Base-by-base conservation (phyloP, 2,113 vertebrate genomes). In the Nicator chloris region DNA sequence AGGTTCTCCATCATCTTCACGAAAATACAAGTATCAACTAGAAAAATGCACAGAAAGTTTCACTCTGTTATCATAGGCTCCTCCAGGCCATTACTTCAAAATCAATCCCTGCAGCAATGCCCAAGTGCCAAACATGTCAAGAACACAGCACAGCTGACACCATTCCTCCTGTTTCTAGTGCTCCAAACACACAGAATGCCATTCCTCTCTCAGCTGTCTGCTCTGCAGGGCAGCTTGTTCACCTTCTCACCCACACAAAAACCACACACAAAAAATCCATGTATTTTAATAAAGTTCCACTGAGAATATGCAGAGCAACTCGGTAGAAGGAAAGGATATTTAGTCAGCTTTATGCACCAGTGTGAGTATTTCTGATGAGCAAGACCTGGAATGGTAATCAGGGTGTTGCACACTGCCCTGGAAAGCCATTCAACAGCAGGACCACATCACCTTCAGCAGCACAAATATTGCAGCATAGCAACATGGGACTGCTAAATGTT, bases 1-100 rank as follows among this genome's bases (percentile, higher is more conserved):
- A 71, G 60, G 63, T 61, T 83, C 70, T 97, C 84, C 70, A 95
- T 94, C 94, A 96, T 73, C 79, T 77, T 92, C 81, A 86, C 2
- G 1, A 3, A 68, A 81, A 94, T 13, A 7, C 39, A 90, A 72
- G 68, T 61, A 86, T 68, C 69, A 90, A 89, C 45, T 31, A 78
- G 56, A 88, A 87, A 93, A 84, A 70, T 15, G 86, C 33, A 76
- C 30, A 54, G 70, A 60, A 87, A 93, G 75, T 79, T 87, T 83
- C 54, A 42, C 24, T 81, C 65, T 73, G 50, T 80, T 78, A 92
- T 70, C 54, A 73, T 1, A 80, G 68, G 56, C 33, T 88, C 53
- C 42, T 81, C 75, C 70, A 77, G 50, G 72, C 20, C 35, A 64
- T 30, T 15, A 53, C 54, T 93, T 86, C 51, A 82, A 77, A 93